phyloP scores from a whole-genome alignment of 2,113 vertebrate species.

The Myotis brandtii region DNA sequence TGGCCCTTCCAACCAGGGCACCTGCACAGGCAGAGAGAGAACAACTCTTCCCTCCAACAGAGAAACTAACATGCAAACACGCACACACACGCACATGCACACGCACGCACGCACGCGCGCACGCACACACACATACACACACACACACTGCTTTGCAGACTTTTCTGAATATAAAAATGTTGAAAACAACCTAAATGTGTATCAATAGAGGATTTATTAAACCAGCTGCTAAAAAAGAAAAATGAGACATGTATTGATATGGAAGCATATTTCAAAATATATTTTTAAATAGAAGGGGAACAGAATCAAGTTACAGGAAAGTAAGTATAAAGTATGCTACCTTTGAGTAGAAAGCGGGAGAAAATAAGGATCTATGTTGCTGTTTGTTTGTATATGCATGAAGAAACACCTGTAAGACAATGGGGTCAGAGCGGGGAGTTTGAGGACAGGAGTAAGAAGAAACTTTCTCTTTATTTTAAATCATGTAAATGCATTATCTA shows the following conservation, averaged over 20 bases:
- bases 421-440: not conserved
- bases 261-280: not conserved
- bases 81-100: not conserved
- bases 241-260: not conserved
- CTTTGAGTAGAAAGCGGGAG: not conserved
- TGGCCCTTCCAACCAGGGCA: not conserved
- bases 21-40: not conserved
- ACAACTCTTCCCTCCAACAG: not conserved
- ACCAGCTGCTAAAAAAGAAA: not conserved
- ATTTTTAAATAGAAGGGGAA: not conserved
- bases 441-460: not conserved
- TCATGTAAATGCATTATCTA: not conserved
- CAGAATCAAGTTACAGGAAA: not conserved
- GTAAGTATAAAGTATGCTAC: not conserved
- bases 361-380: not conserved
- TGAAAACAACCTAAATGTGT: no score
- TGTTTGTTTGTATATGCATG: not conserved
- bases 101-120: not conserved
- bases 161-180: no score
- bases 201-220: not conserved
- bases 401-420: not conserved
- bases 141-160: not conserved
- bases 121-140: not conserved
- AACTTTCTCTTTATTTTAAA: not conserved
- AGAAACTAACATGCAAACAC: not conserved